Evolutionary conservation across 2,797 vertebrate genomes (phyloP), one percentile per base, ranked within the genome.

Genomic region (Vespertilio murinus): DNA sequence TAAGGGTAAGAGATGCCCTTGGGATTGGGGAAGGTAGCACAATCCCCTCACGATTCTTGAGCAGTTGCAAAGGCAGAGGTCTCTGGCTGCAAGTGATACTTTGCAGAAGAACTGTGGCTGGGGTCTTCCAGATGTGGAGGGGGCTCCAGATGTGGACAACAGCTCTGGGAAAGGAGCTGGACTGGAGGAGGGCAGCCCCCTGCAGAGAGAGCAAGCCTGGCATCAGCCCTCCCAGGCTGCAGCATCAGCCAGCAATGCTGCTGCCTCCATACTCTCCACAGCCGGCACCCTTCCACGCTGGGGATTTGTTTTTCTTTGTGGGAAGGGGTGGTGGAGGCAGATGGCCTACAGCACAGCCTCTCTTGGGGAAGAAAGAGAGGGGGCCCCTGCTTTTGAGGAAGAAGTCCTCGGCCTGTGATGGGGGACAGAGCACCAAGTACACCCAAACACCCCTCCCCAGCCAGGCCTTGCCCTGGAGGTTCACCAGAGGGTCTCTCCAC

Each of bases 181-280:
- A 65, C 13, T 67, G 65, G 89, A 95, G 91, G 88, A 96, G 96
- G 94, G 96, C 93, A 95, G 96, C 95, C 92, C 90, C 96, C 96
- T 97, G 96, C 97, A 90, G 95, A 96, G 92, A 97, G 69, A 95
- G 93, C 56, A 6, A 95, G 79, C 90, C 93, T 93, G 93, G 96
- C 95, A 45, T 97, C 96, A 96, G 96, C 94, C 92, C 94, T 97
- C 97, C 94, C 33, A 64, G 95, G 89, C 91, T 94, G 96, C 96
- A 95, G 95, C 96, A 90, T 81, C 85, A 93, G 90, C 89, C 49
- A 17, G 95, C 92, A 91, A 25, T 40, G 86, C 88, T 17, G 33
- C 89, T 90, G 74, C 78, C 79, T 95, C 70, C 74, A 88, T 93
- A 91, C 91, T 88, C 84, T 88, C 49, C 65, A 74, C 65, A 49